Base-by-base conservation (phyloP, 2,797 vertebrate genomes). In the Oceanodroma leucorhoa region DNA sequence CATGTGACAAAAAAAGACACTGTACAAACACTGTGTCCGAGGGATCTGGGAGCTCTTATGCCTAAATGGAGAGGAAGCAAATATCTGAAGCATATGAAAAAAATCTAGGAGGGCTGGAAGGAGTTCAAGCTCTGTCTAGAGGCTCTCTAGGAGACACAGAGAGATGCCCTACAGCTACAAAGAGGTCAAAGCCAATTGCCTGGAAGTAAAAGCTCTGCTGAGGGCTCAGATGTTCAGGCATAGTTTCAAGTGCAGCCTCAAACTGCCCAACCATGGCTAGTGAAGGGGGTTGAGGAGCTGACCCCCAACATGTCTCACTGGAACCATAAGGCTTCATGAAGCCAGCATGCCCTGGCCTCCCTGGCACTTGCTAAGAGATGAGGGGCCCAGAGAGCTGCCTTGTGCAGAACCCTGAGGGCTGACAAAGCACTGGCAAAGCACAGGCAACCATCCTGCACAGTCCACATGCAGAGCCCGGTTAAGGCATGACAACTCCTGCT, bases 121-220 rank as follows among this genome's bases (percentile, higher is more conserved):
- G 78, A 73, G 32, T 66, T 83, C 81, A 77, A 26, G 30, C 36
- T 78, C 55, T 66, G 48, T 77, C 40, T 30, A 23, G 71, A 85
- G 84, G 60, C 46, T 89, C 79, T 89, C 77, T 15, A 36, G 62
- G 60, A 91, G 91, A 29, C 45, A 60, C 7, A 43, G 66, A 51
- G n/a, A 3, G 29, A 40, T 92, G 55, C 38, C 81, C 55, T 79
- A 9, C 40, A 76, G 93, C 54, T 83, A 45, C 51, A 45, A 60
- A 77, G 51, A 58, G 81, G 87, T 80, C 84, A 87, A 83, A 85
- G 67, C 66, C 93, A 55, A 64, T 51, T 85, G 84, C 75, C 81
- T 89, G 95, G 67, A 41, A 89, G 60, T 22, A 72, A 81, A 40
- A 85, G 55, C 84, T 62, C 71, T 92, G 75, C 51, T 22, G 62